Evolutionary conservation across 2,797 vertebrate genomes (phyloP), one percentile per base, ranked within the genome.

Genomic region (Hephaestus fuliginosus): DNA sequence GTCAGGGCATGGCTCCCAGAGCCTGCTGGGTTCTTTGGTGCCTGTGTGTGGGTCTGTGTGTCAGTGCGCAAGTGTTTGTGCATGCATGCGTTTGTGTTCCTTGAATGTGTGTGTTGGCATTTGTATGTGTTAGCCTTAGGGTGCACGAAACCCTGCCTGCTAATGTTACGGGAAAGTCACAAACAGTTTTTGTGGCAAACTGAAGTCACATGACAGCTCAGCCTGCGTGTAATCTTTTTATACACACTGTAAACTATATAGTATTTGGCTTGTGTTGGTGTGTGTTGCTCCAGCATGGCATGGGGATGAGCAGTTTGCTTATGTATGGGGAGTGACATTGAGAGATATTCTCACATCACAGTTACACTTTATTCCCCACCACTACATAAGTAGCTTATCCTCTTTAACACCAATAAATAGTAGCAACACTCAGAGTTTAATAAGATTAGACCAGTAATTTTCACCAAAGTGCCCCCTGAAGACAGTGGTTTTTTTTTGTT

Each of bases 1-100:
- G 93, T 95, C 94, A 94, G 89, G 83, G 76, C 91, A 85, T 64
- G 46, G 77, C 87, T 91, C 83, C 90, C 90, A 87, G 84, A 88
- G 90, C 86, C 86, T 85, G 87, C 91, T 86, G 84, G 87, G 58
- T 58, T 66, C 78, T 86, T 84, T 85, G 83, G 60, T 89, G 85
- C 36, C 5, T 60, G n/a, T 61, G 58, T 70, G 33, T 57, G 57
- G 48, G 44, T 74, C 15, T 65, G 44, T 55, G 48, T 56, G 25
- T 61, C 3, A 7, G 39, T 52, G 65, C 67, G 30, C 33, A 41
- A 66, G 76, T 79, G 82, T 84, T 71, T 81, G 71, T 69, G 70
- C 77, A 55, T 70, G 70, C 48, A 28, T 82, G 81, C 11, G 15
- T 86, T 87, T 86, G 83, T 90, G 80, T 82, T 87, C 33, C 72